phyloP scores from a whole-genome alignment of 2,888 invertebrate species.

The Drosophila rellima region DNA sequence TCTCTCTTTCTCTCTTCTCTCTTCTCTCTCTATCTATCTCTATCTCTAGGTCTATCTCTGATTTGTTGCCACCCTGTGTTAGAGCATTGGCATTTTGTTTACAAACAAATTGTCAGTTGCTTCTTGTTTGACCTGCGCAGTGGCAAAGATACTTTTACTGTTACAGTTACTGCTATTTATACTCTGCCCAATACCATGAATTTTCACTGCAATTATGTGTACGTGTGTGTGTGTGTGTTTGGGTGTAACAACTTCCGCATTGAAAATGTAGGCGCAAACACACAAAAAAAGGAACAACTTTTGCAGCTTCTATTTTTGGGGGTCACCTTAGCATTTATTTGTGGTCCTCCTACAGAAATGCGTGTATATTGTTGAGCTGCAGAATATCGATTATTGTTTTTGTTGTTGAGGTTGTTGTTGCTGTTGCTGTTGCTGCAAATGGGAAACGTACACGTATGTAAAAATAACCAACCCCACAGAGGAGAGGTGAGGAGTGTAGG shows the following conservation, averaged over 20 bases:
- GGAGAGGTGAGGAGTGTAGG: neutral
- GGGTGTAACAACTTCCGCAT: conserved; percentile 67
- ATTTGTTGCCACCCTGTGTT: conserved; percentile 35
- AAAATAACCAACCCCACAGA: conserved; percentile 46
- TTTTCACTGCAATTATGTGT: conserved; percentile 63
- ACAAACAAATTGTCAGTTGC: conserved; percentile 67
- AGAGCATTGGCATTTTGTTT: conserved; percentile 66
- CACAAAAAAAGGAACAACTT: neutral
- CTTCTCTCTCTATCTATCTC: neutral
- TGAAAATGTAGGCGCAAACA: conserved; percentile 13
- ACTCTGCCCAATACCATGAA: conserved; percentile 6
- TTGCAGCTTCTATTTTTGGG: conserved; percentile 42
- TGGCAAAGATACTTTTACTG: conserved; percentile 30
- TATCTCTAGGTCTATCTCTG: conserved; percentile 4
- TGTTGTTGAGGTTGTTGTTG: conserved; percentile 1
- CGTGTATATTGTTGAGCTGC: conserved; percentile 26
- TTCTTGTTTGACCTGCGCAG: conserved; percentile 76
- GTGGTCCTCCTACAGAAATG: conserved; percentile 1
- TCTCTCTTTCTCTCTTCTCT: conserved; percentile 8
- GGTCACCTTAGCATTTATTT: conserved; percentile 74
- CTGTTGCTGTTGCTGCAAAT: conserved; percentile 34
- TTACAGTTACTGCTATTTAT: conserved; percentile 6
- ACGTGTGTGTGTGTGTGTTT: conserved; percentile 9
- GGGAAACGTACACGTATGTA: conserved; percentile 53
- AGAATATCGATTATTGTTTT: conserved; percentile 49